Conservation (phyloP, 2,797 vertebrate species). For the Amphiprion clarkii region DNA sequence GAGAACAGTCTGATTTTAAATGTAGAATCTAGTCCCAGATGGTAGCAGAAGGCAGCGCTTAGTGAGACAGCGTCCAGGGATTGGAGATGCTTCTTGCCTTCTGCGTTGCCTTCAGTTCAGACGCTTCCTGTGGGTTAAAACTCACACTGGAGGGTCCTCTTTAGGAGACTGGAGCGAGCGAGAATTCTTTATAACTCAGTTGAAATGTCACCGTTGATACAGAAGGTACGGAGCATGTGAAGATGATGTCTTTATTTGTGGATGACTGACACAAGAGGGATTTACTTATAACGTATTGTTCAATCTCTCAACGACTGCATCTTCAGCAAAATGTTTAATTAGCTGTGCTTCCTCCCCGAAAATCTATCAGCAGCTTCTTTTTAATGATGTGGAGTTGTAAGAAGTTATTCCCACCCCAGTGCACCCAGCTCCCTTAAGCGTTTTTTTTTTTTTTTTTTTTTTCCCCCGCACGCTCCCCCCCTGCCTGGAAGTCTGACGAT, state of each 20-base stretch:
- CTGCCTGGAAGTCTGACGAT: not conserved
- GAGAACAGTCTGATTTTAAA: conserved; percentile 25
- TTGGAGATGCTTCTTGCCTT: conserved; percentile 34
- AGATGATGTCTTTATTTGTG: not conserved
- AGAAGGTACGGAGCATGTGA: not conserved
- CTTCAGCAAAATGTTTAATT: conserved; percentile 44
- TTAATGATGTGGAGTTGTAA: conserved; percentile 28
- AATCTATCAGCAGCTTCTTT: conserved; percentile 28
- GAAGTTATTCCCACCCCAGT: conserved; percentile 37
- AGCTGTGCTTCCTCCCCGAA: conserved; percentile 17
- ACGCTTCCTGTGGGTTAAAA: conserved; percentile 11
- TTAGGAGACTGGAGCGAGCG: not conserved
- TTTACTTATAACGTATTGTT: not conserved
- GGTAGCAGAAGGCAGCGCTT: conserved; percentile 52
- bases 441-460: not conserved
- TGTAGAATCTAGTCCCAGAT: conserved; percentile 46
- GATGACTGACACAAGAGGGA: conserved; percentile 4
- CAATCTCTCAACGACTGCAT: conserved; percentile 11
- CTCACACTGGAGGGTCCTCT: not conserved
- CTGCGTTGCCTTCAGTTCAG: conserved; percentile 32
- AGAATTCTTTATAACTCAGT: no score
- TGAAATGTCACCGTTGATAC: not conserved
- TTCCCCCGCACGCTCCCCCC: not conserved
- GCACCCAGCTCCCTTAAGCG: conserved; percentile 16
- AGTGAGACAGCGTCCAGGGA: conserved; percentile 29